phyloP scores from a whole-genome alignment of 2,113 vertebrate genomes.

The Dendropsophus ebraccatus region DNA sequence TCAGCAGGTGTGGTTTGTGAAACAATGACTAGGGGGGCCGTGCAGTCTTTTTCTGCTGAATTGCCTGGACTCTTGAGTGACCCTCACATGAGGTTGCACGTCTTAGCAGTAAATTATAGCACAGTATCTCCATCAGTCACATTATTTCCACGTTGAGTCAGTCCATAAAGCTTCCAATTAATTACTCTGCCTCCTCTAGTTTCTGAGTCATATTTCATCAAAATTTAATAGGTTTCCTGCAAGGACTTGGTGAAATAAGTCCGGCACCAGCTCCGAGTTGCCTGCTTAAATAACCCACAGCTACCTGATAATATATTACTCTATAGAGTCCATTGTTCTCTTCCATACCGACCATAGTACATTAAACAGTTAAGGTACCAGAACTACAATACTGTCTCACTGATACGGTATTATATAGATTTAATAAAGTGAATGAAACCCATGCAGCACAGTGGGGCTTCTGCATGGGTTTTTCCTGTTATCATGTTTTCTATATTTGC shows the following conservation, averaged over 20 bases:
- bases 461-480: not conserved
- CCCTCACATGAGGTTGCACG: too few relatives aligned
- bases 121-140: not conserved
- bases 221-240: constrained; percentile 47
- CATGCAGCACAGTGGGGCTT: too few relatives aligned
- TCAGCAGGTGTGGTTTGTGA: too few relatives aligned
- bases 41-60: too few relatives aligned
- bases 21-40: too few relatives aligned
- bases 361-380: not conserved
- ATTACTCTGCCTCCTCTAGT: not conserved
- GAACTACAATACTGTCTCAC: not conserved
- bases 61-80: too few relatives aligned
- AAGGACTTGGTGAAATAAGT: constrained; percentile 4
- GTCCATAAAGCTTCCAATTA: constrained; percentile 45
- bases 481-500: not conserved
- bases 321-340: not conserved
- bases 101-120: not conserved
- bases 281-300: not conserved
- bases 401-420: not conserved
- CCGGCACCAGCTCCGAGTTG: not conserved
- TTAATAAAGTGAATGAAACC: not conserved
- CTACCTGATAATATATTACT: not conserved
- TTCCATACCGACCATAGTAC: not conserved
- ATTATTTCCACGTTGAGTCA: constrained; percentile 16
- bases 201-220: constrained; percentile 48